phyloP scores from a whole-genome alignment of 1,140 invertebrate species.

The Aphelinus atriplicis region DNA sequence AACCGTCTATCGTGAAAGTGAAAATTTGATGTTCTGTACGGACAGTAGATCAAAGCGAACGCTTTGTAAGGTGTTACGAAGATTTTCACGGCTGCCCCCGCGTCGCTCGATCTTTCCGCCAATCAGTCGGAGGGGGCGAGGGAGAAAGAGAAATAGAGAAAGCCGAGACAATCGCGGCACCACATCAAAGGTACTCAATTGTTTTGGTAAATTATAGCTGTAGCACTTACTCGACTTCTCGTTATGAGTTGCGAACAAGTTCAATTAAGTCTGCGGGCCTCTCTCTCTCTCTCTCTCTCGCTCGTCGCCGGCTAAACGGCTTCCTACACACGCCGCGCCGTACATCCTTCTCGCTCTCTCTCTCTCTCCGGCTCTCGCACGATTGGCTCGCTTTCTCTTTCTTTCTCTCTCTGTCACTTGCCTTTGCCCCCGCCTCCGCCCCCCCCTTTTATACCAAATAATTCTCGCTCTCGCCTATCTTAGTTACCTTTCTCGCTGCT shows the following conservation, averaged over 20 bases:
- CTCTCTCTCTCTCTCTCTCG: constrained; percentile 21
- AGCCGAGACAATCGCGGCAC: constrained; percentile 56
- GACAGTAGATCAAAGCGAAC: neutral
- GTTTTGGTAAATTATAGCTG: constrained; percentile 66
- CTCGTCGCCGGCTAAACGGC: constrained; percentile 54
- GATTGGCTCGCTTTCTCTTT: too few species aligned
- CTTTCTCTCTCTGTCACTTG: constrained; percentile 28
- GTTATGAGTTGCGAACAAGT: constrained; percentile 67
- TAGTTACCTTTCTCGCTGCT: constrained; percentile 12
- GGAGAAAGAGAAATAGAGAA: neutral
- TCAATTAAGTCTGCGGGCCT: constrained; percentile 63
- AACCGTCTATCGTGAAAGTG: too few species aligned
- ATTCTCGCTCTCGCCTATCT: neutral
- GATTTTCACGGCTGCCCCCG: constrained; percentile 15
- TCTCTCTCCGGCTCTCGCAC: constrained; percentile 24
- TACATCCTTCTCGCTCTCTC: constrained; percentile 6
- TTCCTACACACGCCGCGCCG: constrained; percentile 54
- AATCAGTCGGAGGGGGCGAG: constrained; percentile 20
- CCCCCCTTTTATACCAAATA: constrained; percentile 32
- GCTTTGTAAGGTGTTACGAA: neutral
- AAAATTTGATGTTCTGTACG: too few species aligned
- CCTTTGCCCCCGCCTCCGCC: constrained; percentile 34
- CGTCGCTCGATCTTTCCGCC: constrained; percentile 3
- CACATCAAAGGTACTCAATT: constrained; percentile 65
- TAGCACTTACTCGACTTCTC: constrained; percentile 65